Evolutionary conservation across 2,797 vertebrate species (phyloP), one percentile per base, ranked within the genome.

Genomic region (Philypnodon macrostomus): DNA sequence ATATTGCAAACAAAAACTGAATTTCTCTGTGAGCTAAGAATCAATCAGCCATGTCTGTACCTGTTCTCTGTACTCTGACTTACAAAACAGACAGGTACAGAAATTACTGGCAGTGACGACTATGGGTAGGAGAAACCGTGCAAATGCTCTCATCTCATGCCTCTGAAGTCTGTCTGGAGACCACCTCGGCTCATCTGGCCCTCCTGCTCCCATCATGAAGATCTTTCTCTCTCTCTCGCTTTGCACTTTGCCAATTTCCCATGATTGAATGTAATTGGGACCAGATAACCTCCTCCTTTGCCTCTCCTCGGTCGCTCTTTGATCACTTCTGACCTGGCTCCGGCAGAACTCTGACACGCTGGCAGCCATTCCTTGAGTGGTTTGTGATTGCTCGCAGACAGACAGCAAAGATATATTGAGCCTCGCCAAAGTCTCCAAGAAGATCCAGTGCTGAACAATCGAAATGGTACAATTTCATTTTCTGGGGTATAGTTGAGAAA

Each of bases 181-280:
- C 76, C 81, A 80, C 83, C 80, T 85, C 45, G 7, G 58, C 75
- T 84, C 79, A 84, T 87, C 79, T 86, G 84, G 75, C 57, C 65
- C 53, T 66, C 55, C 63, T n/a, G 67, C 70, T 77, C 78, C 79
- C 73, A 77, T 79, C 69, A 67, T 61, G 62, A 74, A 73, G 68
- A 77, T 81, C 73, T 76, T 66, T 77, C 75, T 79, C 9, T 81
- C 73, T 76, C 67, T 77, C 75, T 79, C 9, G 57, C 71, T 67
- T 79, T 81, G 74, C 77, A 79, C 78, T 80, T 83, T 72, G 79
- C 80, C 78, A 82, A 81, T 83, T 84, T 81, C 75, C 74, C 80
- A 79, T 85, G 80, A 87, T 82, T 85, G 76, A 84, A 71, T 58
- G 72, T 87, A 85, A 88, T 86, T 81, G 73, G 77, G 83, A 86